Conservation (phyloP, 2,113 vertebrate species). For the Podocnemis expansa region DNA sequence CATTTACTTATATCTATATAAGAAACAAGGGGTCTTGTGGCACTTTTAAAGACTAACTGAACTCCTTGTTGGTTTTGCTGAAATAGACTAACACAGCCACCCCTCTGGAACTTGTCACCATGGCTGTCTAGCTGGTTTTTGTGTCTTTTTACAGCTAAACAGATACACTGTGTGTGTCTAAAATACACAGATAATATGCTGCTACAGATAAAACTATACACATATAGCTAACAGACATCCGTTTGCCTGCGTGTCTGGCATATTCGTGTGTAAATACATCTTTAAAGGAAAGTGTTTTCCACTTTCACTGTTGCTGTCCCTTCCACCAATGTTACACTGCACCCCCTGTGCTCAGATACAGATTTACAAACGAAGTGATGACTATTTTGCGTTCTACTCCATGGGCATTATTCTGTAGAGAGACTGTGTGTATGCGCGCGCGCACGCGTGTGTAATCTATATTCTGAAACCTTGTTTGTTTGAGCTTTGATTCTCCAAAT, state of each 20-base stretch:
- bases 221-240: not conserved
- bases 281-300: not conserved
- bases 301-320: not conserved
- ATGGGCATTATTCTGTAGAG: not conserved
- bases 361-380: not conserved
- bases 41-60: no score
- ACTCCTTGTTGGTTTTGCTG: no score
- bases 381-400: not conserved
- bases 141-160: not conserved
- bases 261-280: not conserved
- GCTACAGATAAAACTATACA: not conserved
- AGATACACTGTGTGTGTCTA: not conserved
- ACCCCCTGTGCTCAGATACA: not conserved
- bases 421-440: not conserved
- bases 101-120: no score
- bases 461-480: not conserved
- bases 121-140: no score
- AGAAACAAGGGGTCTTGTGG: no score
- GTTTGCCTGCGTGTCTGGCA: no score
- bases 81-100: no score
- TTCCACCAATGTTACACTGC: not conserved
- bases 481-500: slow-evolving; percentile 21
- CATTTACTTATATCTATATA: no score
- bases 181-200: not conserved
- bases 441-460: not conserved